Conservation (phyloP, 2,113 vertebrate species). For the Pseudorasbora parva region DNA sequence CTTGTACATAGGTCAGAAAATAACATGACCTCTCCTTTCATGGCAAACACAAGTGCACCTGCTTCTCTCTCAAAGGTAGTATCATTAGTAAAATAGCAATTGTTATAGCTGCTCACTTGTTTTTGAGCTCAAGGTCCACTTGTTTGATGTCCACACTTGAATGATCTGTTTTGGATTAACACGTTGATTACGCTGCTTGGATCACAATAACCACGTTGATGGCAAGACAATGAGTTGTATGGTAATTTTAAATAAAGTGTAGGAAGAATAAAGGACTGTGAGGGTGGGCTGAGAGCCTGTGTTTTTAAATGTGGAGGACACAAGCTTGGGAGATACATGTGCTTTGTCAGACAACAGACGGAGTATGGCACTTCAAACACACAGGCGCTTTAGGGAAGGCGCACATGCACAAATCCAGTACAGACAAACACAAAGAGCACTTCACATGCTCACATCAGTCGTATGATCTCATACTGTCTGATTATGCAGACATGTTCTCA, state of each 20-base stretch:
- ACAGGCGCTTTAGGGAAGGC: not conserved
- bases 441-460: conserved; percentile 6
- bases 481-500: not conserved
- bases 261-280: conserved; percentile 16
- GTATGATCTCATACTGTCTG: conserved; percentile 5
- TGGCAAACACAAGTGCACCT: not conserved
- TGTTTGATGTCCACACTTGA: conserved; percentile 47
- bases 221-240: conserved; percentile 44
- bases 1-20: not conserved
- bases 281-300: conserved; percentile 31
- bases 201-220: conserved; percentile 33
- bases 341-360: conserved; percentile 35
- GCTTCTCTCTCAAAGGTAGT: conserved; percentile 1
- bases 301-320: conserved; percentile 33
- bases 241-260: conserved; percentile 49
- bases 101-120: conserved; percentile 27
- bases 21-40: conserved; percentile 5
- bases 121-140: conserved; percentile 42
- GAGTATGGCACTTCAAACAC: conserved; percentile 34
- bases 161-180: conserved; percentile 25
- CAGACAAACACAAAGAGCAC: not conserved
- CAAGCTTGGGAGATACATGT: conserved; percentile 41
- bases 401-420: conserved; percentile 10
- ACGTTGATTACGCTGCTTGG: not conserved
- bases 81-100: conserved; percentile 34